Evolutionary conservation across 2,797 vertebrate species (phyloP), one percentile per base, ranked within the genome.

Genomic region (Molossus molossus): DNA sequence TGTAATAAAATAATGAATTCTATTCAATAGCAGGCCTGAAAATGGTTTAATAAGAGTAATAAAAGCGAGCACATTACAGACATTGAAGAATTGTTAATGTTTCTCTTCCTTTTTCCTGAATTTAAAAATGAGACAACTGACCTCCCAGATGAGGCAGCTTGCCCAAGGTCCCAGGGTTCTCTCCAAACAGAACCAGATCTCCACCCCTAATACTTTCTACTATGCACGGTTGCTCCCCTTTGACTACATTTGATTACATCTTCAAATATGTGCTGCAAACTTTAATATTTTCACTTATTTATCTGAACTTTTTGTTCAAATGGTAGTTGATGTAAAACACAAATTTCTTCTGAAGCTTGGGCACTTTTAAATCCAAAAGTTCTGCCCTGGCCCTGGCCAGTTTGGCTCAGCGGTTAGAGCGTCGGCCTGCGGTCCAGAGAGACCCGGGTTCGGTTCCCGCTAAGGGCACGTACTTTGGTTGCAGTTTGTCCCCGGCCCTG

Each of bases 231-330:
- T 40, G 37, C 29, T 50, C 29, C 53, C 50, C 65, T 5, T 13
- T 62, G 60, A 80, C 67, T 73, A n/a, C n/a, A n/a, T n/a, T n/a
- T n/a, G n/a, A n/a, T n/a, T n/a, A n/a, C n/a, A n/a, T n/a, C 86
- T 88, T 80, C 45, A 62, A 65, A 67, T 53, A 37, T 62, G 14
- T 33, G 4, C 1, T 60, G 40, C 29, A 6, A 53, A 88, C 65
- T 84, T 70, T 93, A 95, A 58, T 53, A 62, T 50, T 70, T 77
- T 72, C 70, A 77, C 20, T 40, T 81, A 92, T 57, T 53, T 58
- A 87, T 21, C 62, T 60, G 57, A 83, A 88, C n/a, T n/a, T n/a
- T 33, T 17, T 88, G 85, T 83, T 87, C 62, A 94, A 94, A 94
- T 65, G 8, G 45, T 69, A 82, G 29, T 6, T 95, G 37, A 72